A percentile compares a stretch with the other conserved stretches of the same genome.
These are phyloP conservation scores for Neuroterus valhalla DNA, from an alignment of 1,140 invertebrate genomes.

Conservation along the genomic window DNA sequence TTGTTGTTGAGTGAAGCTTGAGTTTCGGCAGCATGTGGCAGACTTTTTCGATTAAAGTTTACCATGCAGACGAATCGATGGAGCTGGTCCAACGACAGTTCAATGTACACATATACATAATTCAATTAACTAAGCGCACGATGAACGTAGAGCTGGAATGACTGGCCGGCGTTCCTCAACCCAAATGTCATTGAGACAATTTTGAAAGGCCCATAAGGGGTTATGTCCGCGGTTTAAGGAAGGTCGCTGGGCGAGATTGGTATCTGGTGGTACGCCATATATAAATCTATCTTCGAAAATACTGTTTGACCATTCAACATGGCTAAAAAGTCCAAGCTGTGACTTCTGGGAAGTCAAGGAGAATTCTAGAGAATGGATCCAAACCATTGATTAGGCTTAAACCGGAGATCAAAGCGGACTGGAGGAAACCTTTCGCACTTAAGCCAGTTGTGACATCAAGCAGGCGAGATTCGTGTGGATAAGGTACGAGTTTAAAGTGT, in stretches of 20 bases:
- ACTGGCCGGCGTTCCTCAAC: slow-evolving; percentile 50
- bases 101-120: slow-evolving; percentile 48
- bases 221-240: slow-evolving; percentile 65
- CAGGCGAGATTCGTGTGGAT: too few species aligned
- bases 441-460: too few species aligned
- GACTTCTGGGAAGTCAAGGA: too few species aligned
- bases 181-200: slow-evolving; percentile 35
- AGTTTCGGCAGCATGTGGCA: too few species aligned
- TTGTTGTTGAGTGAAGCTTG: slow-evolving; percentile 14
- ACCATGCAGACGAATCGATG: slow-evolving; percentile 45
- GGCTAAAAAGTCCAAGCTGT: slow-evolving; percentile 59
- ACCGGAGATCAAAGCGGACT: too few species aligned
- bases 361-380: too few species aligned
- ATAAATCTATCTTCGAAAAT: slow-evolving; percentile 74
- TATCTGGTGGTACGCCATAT: slow-evolving; percentile 73
- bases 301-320: slow-evolving; percentile 61
- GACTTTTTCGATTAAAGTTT: slow-evolving; percentile 45
- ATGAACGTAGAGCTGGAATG: too few species aligned
- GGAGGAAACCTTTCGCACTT: too few species aligned
- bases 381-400: too few species aligned
- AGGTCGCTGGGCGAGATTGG: slow-evolving; percentile 59
- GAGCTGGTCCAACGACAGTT: slow-evolving; percentile 29
- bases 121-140: slow-evolving; percentile 4
- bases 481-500: too few species aligned
- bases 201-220: slow-evolving; percentile 61